Evolutionary conservation across 2,113 vertebrate genomes (phyloP), one percentile per base, ranked within the genome.

Genomic region (Myocastor coypus): DNA sequence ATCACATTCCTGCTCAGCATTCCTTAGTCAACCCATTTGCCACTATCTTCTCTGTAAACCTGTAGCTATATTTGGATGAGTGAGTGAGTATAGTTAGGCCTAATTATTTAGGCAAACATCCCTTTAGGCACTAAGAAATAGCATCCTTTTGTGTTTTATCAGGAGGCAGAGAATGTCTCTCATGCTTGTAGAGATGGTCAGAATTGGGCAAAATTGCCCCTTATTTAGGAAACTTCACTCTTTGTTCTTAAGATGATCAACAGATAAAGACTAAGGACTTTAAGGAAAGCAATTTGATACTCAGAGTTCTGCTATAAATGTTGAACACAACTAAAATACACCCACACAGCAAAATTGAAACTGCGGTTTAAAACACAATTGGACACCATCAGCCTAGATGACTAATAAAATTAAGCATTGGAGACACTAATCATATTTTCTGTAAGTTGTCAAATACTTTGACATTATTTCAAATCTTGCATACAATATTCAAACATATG

Each of bases 241-340:
- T 91, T 88, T 91, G 37, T 9, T 90, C 69, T 95, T 73, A 84
- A 95, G 11, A 61, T 8, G 2, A 83, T 87, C 30, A 42, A 11
- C 50, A 7, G 24, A n/a, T 78, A 69, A 85, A 13, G 22, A 14
- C 14, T 17, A 13, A 3, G 10, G 37, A 75, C 55, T 20, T 14
- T 80, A 69, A 46, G 14, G 10, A 83, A 61, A 46, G 4, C 50
- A 57, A 42, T 40, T 5, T 82, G 37, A 61, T 66, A 9, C 66
- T 52, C 8, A n/a, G 10, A n/a, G 19, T 85, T 61, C 3, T 30
- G 10, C 64, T 66, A 28, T 71, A 52, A 37, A 42, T 86, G 26
- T 66, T 71, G 77, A 61, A 71, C 55, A 61, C 16, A 17, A 71
- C 12, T 84, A 57, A 82, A 89, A 71, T 17, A 9, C n/a, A 55